Conservation (phyloP, 1,140 invertebrate species). For the Drosophila chauvacae region DNA sequence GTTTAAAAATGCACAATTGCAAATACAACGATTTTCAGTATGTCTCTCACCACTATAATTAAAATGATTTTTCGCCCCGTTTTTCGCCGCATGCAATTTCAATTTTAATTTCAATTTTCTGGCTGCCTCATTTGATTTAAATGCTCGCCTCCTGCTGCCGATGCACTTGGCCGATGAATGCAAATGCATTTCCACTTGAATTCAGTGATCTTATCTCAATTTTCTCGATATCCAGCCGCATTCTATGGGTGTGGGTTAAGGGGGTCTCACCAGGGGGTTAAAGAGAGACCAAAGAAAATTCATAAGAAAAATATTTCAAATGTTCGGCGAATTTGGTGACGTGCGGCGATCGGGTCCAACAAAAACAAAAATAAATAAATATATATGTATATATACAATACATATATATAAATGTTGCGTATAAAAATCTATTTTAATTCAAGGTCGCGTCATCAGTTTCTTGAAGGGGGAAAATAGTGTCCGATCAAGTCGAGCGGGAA, state of each 20-base stretch:
- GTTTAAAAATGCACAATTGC: constrained; percentile 13
- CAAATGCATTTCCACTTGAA: constrained; percentile 54
- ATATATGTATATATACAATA: constrained; percentile 8
- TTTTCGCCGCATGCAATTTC: constrained; percentile 13
- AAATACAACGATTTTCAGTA: constrained; percentile 20
- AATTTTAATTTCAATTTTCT: constrained; percentile 41
- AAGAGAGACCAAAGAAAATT: constrained; percentile 5
- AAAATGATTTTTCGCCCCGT: neutral
- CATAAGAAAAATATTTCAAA: constrained; percentile 39
- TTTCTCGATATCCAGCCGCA: constrained; percentile 16
- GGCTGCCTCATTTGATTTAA: constrained; percentile 33
- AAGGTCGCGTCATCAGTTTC: constrained; percentile 75
- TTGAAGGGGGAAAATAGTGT: constrained; percentile 6
- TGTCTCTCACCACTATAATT: constrained; percentile 11
- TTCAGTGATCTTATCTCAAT: constrained; percentile 43
- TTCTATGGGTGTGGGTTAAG: constrained; percentile 1
- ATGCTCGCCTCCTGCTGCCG: neutral
- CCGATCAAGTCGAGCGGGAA: neutral
- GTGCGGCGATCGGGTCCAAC: constrained; percentile 40
- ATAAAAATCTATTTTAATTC: constrained; percentile 76
- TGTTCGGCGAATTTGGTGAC: constrained; percentile 45
- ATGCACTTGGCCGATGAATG: constrained; percentile 13
- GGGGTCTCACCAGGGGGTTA: constrained; percentile 6
- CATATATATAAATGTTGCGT: constrained; percentile 53
- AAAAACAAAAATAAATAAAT: constrained; percentile 35